These are phyloP conservation scores for Dicycla oo DNA, from an alignment of 2,888 invertebrate genomes.

Conservation along the genomic window DNA sequence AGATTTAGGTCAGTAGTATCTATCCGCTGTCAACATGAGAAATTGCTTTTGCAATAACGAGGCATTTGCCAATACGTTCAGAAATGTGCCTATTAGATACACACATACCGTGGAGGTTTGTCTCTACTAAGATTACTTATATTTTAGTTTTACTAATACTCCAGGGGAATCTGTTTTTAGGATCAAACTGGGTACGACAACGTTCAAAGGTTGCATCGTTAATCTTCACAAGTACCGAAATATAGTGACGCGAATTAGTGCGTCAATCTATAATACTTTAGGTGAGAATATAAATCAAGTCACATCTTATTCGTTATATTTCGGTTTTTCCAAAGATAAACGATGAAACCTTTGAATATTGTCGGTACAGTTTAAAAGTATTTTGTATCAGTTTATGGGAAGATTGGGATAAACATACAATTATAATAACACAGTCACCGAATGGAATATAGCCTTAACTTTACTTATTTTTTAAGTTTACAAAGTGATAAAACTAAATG, in stretches of 20 bases:
- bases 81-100: conserved; percentile 20
- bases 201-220: too few species aligned
- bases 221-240: too few species aligned
- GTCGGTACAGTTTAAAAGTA: background rate
- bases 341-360: too few species aligned
- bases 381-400: too few species aligned
- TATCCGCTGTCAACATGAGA: conserved; percentile 44
- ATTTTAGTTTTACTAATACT: background rate
- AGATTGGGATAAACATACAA: background rate
- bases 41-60: conserved; percentile 56
- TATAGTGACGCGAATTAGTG: too few species aligned
- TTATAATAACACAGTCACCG: background rate
- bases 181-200: background rate
- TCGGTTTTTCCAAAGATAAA: too few species aligned
- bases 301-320: too few species aligned
- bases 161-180: background rate
- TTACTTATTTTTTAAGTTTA: background rate
- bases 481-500: conserved; percentile 6
- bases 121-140: conserved; percentile 11
- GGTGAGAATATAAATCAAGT: too few species aligned
- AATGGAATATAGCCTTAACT: background rate
- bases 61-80: conserved; percentile 50
- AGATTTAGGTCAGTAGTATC: conserved; percentile 42
- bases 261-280: too few species aligned
- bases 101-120: conserved; percentile 9